Base-by-base conservation (phyloP, 2,888 invertebrate species). In the Drosophila limbata region DNA sequence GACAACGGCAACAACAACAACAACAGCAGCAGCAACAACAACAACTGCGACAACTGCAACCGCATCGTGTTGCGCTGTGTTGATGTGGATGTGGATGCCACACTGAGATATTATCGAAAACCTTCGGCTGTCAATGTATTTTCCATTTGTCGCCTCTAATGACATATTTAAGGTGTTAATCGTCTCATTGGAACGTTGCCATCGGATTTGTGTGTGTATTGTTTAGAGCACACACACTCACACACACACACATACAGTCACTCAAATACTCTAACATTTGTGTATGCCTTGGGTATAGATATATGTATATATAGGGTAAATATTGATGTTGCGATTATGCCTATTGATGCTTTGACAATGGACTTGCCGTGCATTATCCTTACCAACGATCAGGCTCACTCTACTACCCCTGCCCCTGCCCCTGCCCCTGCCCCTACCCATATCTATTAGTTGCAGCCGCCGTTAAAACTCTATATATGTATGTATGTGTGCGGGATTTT, bases 111-210 rank as follows among this genome's bases (percentile, higher is more conserved):
- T 50, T 61, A 74, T 73, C 74, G 66, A 66, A 66, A 73, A 64
- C 67, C 67, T 71, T 70, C 70, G 42, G 47, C 80, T 85, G 82
- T 82, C 85, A 83, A 74, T 83, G 68, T 73, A 73, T 82, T 86
- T 79, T 80, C 77, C 84, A 84, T 84, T 80, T 81, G 79, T 82
- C 81, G 85, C 81, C 78, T 85, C 85, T 85, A 85, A 85, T 85
- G 87, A 85, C 85, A 85, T 85, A 83, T 85, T 85, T 85, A 85
- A 76, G 85, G 88, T 83, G 83, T 86, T 86, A 86, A 86, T 86
- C 85, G 88, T 81, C 81, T 83, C 85, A 85, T 88, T 88, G 77
- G 74, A 73, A 81, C 73, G 75, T 69, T 40, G 76, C 70, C 81
- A 71, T 56, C 69, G 74, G 85, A 85, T 80, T 77, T 84, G 69